Evolutionary conservation across 2,888 invertebrate species (phyloP).

Genomic region (Didymodactylos carnosus): DNA sequence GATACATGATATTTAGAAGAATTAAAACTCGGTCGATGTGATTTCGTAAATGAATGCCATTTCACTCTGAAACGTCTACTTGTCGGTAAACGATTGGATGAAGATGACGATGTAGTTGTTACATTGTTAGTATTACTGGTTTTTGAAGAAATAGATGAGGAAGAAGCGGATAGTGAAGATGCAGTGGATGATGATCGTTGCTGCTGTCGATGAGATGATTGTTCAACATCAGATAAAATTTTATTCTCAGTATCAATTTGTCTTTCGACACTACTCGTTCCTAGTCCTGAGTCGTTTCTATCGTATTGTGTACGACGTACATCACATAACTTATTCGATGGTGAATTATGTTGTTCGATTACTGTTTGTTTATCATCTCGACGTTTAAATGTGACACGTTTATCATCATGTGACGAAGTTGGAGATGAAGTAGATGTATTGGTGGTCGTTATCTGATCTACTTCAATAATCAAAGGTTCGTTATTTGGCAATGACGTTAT

Average conservation of each 20-base stretch:
- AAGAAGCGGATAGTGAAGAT: not conserved
- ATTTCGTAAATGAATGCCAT: not conserved
- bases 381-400: too few relatives aligned
- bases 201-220: too few relatives aligned
- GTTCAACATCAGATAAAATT: too few relatives aligned
- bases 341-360: not conserved
- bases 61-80: not conserved
- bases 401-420: not conserved
- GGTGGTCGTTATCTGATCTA: too few relatives aligned
- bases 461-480: not conserved
- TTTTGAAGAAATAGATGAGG: not conserved
- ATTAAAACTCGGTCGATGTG: not conserved
- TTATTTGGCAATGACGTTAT: too few relatives aligned
- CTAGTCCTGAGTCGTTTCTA: not conserved
- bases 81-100: not conserved
- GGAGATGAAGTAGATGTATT: too few relatives aligned
- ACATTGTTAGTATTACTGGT: not conserved
- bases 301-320: not conserved
- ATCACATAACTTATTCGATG: not conserved
- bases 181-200: not conserved
- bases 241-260: not conserved
- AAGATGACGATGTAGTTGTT: not conserved
- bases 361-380: too few relatives aligned
- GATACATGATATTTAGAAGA: slow-evolving; percentile 9
- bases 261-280: not conserved